Base-by-base conservation (phyloP, 2,797 vertebrate genomes). In the Syndactyla subalaris region DNA sequence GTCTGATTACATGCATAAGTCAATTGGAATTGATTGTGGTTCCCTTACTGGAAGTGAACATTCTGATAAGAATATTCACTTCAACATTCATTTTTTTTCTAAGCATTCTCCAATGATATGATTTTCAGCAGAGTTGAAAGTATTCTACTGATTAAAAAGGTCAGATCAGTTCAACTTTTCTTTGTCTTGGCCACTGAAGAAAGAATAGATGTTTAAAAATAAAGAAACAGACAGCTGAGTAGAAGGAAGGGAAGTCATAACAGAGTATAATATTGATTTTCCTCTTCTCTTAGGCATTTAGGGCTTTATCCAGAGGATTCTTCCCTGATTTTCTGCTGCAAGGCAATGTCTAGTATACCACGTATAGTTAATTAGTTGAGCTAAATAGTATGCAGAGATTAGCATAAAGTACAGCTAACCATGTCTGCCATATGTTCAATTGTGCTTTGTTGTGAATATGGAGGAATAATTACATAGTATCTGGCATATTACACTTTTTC, bases 281-380 rank as follows among this genome's bases (percentile, higher is more conserved):
- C 36, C 27, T 58, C 19, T 51, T 91, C 46, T 89, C 9, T 88
- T 77, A 84, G 34, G 38, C 24, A 82, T 63, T 87, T 76, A 85
- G 51, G 59, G 9, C 30, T 91, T 83, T n/a, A 89, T 85, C 73
- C 45, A 77, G 73, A 89, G 75, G 36, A 93, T 32, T 87, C 21
- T 26, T 85, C 14, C 39, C 78, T 73, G 65, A 32, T 67, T 91
- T 94, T 78, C 46, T 91, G 43, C 49, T 95, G n/a, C 43, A 86
- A 94, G 76, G 24, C 52, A 74, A 45, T 48, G 24, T 77, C 57
- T 91, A 79, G 34, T 89, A 65, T 48, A 92, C n/a, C 39, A 61
- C 27, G 21, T 78, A 87, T 34, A 89, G 67, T 95, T 97, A 96
- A 97, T 94, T 93, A 96, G 86, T 54, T 93, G 77, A 95, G 66